A percentile compares a stretch with the other conserved stretches of the same genome.
phyloP scores from a whole-genome alignment of 1,140 invertebrate species.

The Drosophila melanica region DNA sequence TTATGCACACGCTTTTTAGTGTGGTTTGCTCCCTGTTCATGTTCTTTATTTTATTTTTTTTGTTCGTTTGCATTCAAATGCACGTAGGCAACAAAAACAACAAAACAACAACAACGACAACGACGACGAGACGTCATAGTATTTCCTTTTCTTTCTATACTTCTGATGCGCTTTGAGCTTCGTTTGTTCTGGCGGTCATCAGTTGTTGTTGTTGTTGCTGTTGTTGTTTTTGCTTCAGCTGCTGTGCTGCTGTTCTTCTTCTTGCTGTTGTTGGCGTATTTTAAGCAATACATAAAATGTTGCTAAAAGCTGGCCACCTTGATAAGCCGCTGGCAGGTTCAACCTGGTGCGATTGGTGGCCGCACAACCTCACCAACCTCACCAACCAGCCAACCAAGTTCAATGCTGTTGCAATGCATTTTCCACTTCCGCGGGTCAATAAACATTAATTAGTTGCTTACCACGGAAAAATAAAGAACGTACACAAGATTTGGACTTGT shows the following conservation, averaged over 20 bases:
- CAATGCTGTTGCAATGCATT: slow-evolving; percentile 70
- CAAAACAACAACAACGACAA: slow-evolving; percentile 5
- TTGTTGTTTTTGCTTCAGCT: slow-evolving; percentile 14
- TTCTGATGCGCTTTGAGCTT: slow-evolving; percentile 37
- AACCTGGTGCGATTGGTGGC: slow-evolving; percentile 30
- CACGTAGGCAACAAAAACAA: slow-evolving; percentile 20
- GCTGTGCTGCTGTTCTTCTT: slow-evolving; percentile 38
- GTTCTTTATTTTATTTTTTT: slow-evolving; percentile 64
- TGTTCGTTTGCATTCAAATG: slow-evolving; percentile 58
- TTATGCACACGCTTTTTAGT: slow-evolving; percentile 66
- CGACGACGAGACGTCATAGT: slow-evolving; percentile 15
- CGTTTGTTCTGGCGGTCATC: slow-evolving; percentile 68
- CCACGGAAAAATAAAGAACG: slow-evolving; percentile 11
- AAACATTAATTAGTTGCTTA: slow-evolving; percentile 51
- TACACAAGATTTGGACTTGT: slow-evolving; percentile 1
- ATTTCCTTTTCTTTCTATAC: slow-evolving; percentile 45
- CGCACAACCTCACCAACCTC: slow-evolving; percentile 36
- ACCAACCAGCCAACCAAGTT: too few relatives aligned
- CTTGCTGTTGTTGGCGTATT: slow-evolving; percentile 44
- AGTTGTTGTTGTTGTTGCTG: slow-evolving; percentile 34
- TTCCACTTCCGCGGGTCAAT: slow-evolving; percentile 59
- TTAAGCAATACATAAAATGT: slow-evolving; percentile 47
- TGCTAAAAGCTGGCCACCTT: slow-evolving; percentile 72
- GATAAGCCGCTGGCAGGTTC: slow-evolving; percentile 50
- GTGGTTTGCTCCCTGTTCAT: slow-evolving; percentile 54